Conservation (phyloP, 2,797 vertebrate genomes). For the Bovichtus variegatus region DNA sequence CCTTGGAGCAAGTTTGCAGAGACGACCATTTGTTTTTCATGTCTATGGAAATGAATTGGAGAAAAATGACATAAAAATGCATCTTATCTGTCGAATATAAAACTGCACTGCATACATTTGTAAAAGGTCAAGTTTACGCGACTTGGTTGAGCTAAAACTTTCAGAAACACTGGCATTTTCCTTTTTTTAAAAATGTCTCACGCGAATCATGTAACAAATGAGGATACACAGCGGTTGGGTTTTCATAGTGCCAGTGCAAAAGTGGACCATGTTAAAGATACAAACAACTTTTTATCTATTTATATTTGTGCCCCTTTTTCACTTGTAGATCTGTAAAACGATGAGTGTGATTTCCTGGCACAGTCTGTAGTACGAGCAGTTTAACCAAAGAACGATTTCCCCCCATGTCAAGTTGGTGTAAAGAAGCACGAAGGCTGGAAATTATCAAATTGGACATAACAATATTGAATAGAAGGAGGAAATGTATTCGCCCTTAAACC, state of each 20-base stretch:
- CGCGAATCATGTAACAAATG: not conserved
- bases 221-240: not conserved
- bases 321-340: not conserved
- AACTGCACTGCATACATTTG: not conserved
- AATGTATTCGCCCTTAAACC: not conserved
- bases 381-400: constrained; percentile 43
- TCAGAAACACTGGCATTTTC: constrained; percentile 18
- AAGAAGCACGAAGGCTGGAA: not conserved
- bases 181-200: constrained; percentile 24
- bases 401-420: constrained; percentile 3
- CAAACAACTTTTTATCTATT: constrained; percentile 4
- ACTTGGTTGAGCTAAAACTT: not conserved
- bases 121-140: not conserved
- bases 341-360: constrained; percentile 1
- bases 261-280: not conserved
- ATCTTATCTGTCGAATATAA: not conserved
- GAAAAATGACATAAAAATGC: not conserved
- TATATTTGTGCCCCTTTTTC: not conserved
- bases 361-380: constrained; percentile 6
- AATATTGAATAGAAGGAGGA: constrained; percentile 2
- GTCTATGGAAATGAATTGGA: not conserved
- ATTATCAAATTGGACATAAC: not conserved
- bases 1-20: not conserved
- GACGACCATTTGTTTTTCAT: not conserved
- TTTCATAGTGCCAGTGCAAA: not conserved